phyloP scores from a whole-genome alignment of 1,140 invertebrate genomes.

The Nymphalis io region DNA sequence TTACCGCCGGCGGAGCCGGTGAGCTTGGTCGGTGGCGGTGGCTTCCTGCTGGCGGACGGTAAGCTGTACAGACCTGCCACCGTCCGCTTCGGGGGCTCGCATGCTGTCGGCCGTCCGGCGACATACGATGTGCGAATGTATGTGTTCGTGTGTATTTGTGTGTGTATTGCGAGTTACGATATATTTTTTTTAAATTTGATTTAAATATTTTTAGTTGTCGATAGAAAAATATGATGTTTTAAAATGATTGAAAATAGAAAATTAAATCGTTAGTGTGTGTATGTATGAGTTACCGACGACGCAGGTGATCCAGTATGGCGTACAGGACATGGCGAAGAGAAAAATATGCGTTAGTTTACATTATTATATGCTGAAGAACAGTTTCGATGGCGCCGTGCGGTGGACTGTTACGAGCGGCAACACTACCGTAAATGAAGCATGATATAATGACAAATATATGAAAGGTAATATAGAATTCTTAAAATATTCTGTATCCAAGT shows the following conservation, averaged over 20 bases:
- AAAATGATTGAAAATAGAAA: not conserved
- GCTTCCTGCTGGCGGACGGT: slow-evolving; percentile 59
- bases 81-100: slow-evolving; percentile 63
- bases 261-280: not conserved
- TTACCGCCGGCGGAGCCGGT: slow-evolving; percentile 59
- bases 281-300: slow-evolving; percentile 25
- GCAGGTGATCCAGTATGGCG: slow-evolving; percentile 21
- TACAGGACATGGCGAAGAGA: slow-evolving; percentile 42
- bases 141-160: not conserved
- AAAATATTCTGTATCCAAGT: too few species aligned
- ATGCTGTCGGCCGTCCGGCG: slow-evolving; percentile 39
- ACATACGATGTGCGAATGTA: not conserved
- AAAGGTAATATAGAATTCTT: too few species aligned
- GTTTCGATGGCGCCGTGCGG: not conserved
- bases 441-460: too few species aligned
- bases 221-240: not conserved
- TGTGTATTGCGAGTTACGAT: not conserved
- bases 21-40: slow-evolving; percentile 63
- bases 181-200: not conserved
- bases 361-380: not conserved
- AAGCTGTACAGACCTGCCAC: slow-evolving; percentile 62
- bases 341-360: slow-evolving; percentile 35
- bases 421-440: too few species aligned
- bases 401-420: too few species aligned
- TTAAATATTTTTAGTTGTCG: not conserved